Percentiles rank a stretch among this genome's conserved stretches.
These are phyloP conservation scores for Macquaria ambigua DNA, from an alignment of 2,113 vertebrate genomes.

Conservation along the genomic window DNA sequence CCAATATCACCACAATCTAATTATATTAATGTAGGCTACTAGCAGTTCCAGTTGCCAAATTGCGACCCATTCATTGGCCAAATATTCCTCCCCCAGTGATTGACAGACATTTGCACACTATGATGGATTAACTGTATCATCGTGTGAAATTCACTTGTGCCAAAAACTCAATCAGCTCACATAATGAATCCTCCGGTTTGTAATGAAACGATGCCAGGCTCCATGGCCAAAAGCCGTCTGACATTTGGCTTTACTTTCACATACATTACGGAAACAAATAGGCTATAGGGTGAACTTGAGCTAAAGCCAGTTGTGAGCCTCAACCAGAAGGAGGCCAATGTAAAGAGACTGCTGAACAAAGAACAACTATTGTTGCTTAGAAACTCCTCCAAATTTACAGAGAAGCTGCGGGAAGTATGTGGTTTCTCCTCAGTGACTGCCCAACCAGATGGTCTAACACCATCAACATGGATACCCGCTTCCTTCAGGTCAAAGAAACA, in stretches of 20 bases:
- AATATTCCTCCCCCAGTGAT: not conserved
- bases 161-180: constrained; percentile 14
- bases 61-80: not conserved
- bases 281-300: not conserved
- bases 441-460: constrained; percentile 31
- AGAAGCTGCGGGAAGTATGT: constrained; percentile 7
- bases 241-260: constrained; percentile 35
- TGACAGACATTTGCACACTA: constrained; percentile 21
- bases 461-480: constrained; percentile 5
- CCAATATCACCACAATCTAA: not conserved
- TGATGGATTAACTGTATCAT: constrained; percentile 27
- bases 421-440: not conserved
- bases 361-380: not conserved
- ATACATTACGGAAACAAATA: constrained; percentile 22
- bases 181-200: constrained; percentile 15
- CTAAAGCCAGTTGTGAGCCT: not conserved
- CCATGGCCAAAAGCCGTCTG: not conserved
- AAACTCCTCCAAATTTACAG: constrained; percentile 12
- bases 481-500: constrained; percentile 33
- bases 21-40: not conserved
- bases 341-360: not conserved
- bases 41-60: not conserved
- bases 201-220: not conserved
- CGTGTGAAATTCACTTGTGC: not conserved
- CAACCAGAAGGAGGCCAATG: not conserved